phyloP scores from a whole-genome alignment of 2,888 invertebrate genomes.

The Conomelus anceps region DNA sequence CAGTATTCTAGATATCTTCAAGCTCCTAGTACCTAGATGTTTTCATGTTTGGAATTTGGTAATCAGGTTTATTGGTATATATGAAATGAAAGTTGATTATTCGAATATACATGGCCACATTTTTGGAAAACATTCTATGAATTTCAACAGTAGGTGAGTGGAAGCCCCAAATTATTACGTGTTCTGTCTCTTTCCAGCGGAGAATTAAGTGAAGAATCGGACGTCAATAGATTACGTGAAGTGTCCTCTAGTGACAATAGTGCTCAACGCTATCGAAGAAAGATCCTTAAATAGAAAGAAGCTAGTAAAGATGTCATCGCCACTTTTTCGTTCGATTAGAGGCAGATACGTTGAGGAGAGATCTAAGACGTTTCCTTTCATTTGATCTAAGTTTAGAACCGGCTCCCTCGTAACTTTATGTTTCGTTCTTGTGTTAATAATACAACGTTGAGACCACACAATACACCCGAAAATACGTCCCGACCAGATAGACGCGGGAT shows the following conservation, averaged over 20 bases:
- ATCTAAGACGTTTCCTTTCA: background rate
- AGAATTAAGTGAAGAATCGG: background rate
- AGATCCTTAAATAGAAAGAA: background rate
- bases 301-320: background rate
- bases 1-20: too few relatives aligned
- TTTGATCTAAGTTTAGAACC: background rate
- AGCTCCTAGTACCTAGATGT: too few relatives aligned
- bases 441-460: background rate
- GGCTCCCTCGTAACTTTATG: background rate
- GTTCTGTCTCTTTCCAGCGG: background rate
- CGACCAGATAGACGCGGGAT: background rate
- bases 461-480: background rate
- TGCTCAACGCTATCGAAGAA: background rate
- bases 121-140: background rate
- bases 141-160: background rate
- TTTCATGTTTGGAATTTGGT: too few relatives aligned
- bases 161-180: background rate
- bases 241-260: background rate
- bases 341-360: background rate
- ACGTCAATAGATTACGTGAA: background rate
- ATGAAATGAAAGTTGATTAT: too few relatives aligned
- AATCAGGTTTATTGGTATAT: too few relatives aligned
- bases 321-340: background rate
- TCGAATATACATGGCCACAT: too few relatives aligned
- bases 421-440: background rate